Percentiles rank a stretch among this genome's conserved stretches.
phyloP scores from a whole-genome alignment of 1,140 invertebrate species.

The Parapsyche elsis region DNA sequence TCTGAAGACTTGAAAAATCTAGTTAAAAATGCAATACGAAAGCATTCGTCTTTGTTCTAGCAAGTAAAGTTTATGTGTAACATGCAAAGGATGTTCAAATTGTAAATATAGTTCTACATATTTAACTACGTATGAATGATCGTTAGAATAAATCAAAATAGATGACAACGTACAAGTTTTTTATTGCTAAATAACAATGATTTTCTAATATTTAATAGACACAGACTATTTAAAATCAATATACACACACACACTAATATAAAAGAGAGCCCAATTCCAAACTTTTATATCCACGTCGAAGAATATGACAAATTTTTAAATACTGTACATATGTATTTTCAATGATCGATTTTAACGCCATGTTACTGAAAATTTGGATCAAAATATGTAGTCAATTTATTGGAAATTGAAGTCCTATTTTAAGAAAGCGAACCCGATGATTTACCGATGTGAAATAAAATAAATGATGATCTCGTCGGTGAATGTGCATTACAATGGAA shows the following conservation, averaged over 20 bases:
- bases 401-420: too few species aligned
- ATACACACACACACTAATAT: neutral
- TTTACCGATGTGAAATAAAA: too few species aligned
- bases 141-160: neutral
- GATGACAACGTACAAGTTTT: neutral
- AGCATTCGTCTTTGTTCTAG: slow-evolving; percentile 25
- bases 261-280: neutral
- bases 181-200: neutral
- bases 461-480: too few species aligned
- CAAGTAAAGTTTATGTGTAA: slow-evolving; percentile 1
- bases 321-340: too few species aligned
- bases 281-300: too few species aligned
- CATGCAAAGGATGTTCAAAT: slow-evolving; percentile 4
- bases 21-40: slow-evolving; percentile 19
- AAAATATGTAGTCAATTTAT: too few species aligned
- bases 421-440: too few species aligned
- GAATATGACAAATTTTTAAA: too few species aligned
- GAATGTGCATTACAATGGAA: too few species aligned
- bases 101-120: slow-evolving; percentile 4
- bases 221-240: neutral
- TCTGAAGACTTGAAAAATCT: slow-evolving; percentile 27
- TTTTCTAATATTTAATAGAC: neutral
- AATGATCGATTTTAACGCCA: too few species aligned
- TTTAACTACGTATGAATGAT: neutral
- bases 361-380: too few species aligned